phyloP scores from a whole-genome alignment of 2,113 vertebrate genomes.

The Poecilia latipinna region DNA sequence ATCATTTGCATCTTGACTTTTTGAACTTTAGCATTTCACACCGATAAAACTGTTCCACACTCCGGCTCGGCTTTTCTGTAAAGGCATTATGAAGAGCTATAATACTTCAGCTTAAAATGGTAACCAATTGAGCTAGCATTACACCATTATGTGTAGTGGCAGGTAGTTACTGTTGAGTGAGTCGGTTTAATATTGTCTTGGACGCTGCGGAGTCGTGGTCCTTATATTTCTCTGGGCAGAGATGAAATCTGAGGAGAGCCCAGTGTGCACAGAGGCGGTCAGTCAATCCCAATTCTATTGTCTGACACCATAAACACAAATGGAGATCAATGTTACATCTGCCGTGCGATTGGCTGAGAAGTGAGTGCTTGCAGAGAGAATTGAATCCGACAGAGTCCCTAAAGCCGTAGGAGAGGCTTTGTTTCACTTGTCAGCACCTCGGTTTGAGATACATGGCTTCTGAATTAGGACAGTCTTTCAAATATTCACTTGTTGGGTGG shows the following conservation, averaged over 20 bases:
- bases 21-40: background rate
- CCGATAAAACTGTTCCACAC: background rate
- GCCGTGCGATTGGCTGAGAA: conserved; percentile 7
- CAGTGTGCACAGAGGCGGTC: background rate
- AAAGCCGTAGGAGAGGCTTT: conserved; percentile 8
- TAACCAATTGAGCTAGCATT: no score
- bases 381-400: conserved; percentile 1
- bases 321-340: conserved; percentile 15
- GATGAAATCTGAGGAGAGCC: conserved; percentile 1
- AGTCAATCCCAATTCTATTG: background rate
- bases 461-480: conserved; percentile 1
- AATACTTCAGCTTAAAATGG: background rate
- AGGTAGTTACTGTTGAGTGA: background rate
- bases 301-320: conserved; percentile 17
- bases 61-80: background rate
- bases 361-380: conserved; percentile 1
- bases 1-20: background rate
- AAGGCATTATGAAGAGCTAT: background rate
- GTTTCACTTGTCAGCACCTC: background rate
- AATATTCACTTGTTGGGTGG: background rate
- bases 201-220: no score
- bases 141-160: no score
- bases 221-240: background rate
- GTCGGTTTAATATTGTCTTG: background rate
- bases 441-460: conserved; percentile 3